Evolutionary conservation across 2,797 vertebrate genomes (phyloP).

Genomic region (Okamejei kenojei): DNA sequence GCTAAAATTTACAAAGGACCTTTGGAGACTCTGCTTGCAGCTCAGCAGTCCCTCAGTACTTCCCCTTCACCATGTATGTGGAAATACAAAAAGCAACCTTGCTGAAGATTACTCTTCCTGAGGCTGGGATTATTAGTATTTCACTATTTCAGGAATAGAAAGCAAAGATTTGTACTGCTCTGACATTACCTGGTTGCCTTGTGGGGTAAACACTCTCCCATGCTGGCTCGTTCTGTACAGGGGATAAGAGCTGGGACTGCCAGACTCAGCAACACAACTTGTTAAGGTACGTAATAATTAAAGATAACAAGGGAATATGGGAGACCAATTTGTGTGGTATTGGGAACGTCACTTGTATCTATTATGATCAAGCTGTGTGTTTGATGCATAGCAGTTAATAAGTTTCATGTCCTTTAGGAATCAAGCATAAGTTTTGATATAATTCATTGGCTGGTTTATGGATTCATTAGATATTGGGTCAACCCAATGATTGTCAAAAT

Average conservation of each 20-base stretch:
- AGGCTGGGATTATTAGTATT: neutral
- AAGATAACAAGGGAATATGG: neutral
- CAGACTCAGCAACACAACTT: neutral
- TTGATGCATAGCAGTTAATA: neutral
- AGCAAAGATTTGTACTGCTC: neutral
- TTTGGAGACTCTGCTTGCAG: neutral
- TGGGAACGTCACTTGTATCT: neutral
- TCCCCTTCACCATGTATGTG: conserved; percentile 39
- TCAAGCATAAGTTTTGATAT: no score
- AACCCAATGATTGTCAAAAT: no score
- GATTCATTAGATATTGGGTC: neutral
- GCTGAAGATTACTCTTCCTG: neutral
- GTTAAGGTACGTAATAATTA: neutral
- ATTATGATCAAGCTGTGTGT: neutral
- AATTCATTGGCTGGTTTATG: neutral
- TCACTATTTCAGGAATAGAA: neutral
- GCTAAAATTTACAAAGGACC: neutral
- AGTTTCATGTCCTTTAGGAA: neutral
- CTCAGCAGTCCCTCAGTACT: conserved; percentile 19
- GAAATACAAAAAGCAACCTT: neutral
- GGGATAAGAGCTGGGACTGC: neutral
- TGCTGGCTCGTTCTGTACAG: neutral
- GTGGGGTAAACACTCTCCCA: neutral
- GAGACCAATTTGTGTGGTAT: neutral
- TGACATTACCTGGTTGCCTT: neutral